Conservation (phyloP, 2,888 invertebrate genomes). For the Eupithecia abbreviata region DNA sequence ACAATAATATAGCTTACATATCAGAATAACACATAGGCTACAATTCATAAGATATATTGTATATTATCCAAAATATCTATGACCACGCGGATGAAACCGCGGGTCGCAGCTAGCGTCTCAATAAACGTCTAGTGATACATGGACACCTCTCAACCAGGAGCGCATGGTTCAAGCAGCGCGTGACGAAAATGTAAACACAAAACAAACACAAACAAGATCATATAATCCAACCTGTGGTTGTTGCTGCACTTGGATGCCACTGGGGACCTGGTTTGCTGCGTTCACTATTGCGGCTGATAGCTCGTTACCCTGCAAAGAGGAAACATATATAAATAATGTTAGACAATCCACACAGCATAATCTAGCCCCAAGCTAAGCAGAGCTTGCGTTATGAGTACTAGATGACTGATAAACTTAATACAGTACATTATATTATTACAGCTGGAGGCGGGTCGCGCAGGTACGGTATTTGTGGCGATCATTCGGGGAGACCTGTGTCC, state of each 20-base stretch:
- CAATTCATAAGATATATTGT: too few relatives aligned
- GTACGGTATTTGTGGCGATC: too few relatives aligned
- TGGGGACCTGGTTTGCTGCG: slow-evolving; percentile 75
- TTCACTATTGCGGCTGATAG: slow-evolving; percentile 80
- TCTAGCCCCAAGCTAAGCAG: too few relatives aligned
- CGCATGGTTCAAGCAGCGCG: background rate
- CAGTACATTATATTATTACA: background rate
- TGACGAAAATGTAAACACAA: background rate
- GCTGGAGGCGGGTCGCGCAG: background rate
- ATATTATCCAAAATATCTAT: too few relatives aligned
- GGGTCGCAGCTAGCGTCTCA: too few relatives aligned
- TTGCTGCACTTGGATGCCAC: slow-evolving; percentile 79
- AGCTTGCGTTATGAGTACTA: too few relatives aligned
- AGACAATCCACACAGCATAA: too few relatives aligned
- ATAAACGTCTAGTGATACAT: background rate
- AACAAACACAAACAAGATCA: background rate
- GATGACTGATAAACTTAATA: too few relatives aligned
- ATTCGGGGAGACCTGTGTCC: background rate
- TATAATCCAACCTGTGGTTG: slow-evolving; percentile 74
- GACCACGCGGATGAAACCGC: too few relatives aligned
- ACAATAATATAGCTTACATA: too few relatives aligned
- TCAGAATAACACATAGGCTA: too few relatives aligned
- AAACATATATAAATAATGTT: too few relatives aligned
- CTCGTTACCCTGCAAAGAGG: slow-evolving; percentile 74
- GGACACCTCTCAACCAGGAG: background rate